phyloP scores from a whole-genome alignment of 30 jellyfish, hydroid and myxozoan genomes.

The Catostylus mosaicus region DNA sequence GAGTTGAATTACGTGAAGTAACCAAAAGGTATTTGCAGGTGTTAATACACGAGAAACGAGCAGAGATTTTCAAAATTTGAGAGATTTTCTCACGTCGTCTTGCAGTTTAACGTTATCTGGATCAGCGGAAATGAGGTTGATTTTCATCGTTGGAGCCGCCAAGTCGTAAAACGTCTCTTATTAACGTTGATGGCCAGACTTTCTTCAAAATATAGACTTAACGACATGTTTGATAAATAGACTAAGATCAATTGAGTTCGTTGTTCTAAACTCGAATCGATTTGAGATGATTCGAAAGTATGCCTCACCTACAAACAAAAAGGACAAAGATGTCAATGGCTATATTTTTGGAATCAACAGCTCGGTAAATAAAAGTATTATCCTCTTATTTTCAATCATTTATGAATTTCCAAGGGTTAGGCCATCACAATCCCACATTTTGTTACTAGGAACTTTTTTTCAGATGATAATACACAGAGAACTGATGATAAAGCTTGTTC shows the following conservation, averaged over 20 bases:
- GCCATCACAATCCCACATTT: too few species aligned
- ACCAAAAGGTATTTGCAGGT: slow-evolving; percentile 3
- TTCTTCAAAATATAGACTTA: background rate
- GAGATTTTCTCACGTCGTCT: slow-evolving; percentile 8
- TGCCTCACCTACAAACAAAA: slow-evolving; percentile 64
- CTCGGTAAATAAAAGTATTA: slow-evolving; percentile 65
- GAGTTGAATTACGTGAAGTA: background rate
- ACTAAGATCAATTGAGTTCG: background rate
- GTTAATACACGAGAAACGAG: background rate
- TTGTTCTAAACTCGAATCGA: background rate
- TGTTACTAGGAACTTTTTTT: too few species aligned
- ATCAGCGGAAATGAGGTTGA: slow-evolving; percentile 18
- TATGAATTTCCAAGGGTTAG: too few species aligned
- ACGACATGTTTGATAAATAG: background rate
- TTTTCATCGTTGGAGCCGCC: slow-evolving; percentile 9
- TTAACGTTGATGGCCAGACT: background rate
- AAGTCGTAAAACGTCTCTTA: background rate
- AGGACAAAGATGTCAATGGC: slow-evolving; percentile 63
- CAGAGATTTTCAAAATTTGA: background rate
- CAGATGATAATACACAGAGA: too few species aligned
- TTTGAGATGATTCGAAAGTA: slow-evolving; percentile 71
- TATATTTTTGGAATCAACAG: slow-evolving; percentile 95
- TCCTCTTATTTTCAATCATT: background rate
- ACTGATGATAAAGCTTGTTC: too few species aligned
- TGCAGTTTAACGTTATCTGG: background rate